Base-by-base conservation (phyloP, 2,113 vertebrate genomes). In the Ophiodon elongatus region DNA sequence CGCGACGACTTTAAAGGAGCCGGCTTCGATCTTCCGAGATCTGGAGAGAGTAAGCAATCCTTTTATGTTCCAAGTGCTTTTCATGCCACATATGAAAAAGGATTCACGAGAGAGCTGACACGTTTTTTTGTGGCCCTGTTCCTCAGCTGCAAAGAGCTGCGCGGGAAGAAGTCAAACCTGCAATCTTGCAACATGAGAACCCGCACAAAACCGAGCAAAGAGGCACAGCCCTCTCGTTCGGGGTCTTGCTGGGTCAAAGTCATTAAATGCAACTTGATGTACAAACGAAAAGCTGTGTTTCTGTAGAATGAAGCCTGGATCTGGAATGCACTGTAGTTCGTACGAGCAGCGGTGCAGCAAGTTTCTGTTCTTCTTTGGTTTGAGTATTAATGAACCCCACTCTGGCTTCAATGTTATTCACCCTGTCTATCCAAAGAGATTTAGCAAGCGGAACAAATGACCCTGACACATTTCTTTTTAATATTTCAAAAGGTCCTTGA, bases 31-130 rank as follows among this genome's bases (percentile, higher is more conserved):
- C 92, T 88, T 57, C 31, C 19, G 8, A 85, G 81, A 88, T 87
- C 69, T 82, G 62, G 81, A 70, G 80, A 79, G 70, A 86, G 73
- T 63, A 50, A 85, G 77, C 72, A 25, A 45, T 83, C 78, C 91
- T 92, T 93, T 93, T 57, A 92, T 91, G 85, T 89, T 90, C 76
- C 86, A 87, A 92, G 85, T 79, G 86, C 79, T 88, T 90, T 59
- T 71, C 80, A 66, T 91, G 90, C 92, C 90, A 92, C 79, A 89
- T 83, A 80, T 71, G 84, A 86, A 84, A 88, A 85, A 54, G 71
- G 75, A 85, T 66, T 81, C 43, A 79, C 86, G 85, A 81, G 73
- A 71, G 80, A 75, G 82, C 76, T 89, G 92, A 93, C 92, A 87
- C 62, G 82, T 76, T 86, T 90, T n/a, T 70, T 50, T 25, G 54